A percentile compares a stretch with the other conserved stretches of the same genome.
Conservation (phyloP, 2,888 invertebrate genomes). For the Cantharis lateralis region DNA sequence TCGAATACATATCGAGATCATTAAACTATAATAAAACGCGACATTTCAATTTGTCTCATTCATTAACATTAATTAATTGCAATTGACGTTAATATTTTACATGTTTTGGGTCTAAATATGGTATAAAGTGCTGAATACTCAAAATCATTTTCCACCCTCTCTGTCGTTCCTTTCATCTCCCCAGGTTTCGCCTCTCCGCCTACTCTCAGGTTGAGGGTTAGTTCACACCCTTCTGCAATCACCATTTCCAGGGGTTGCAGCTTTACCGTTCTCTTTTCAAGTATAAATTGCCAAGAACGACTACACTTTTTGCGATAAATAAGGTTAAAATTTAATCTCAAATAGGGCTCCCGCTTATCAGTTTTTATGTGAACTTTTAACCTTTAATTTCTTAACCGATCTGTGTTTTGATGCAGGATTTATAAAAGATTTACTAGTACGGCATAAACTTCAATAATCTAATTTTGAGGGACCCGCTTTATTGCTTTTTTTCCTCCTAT, state of each 20-base stretch:
- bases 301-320: background rate
- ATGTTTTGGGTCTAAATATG: background rate
- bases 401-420: background rate
- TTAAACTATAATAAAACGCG: background rate
- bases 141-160: constrained; percentile 33
- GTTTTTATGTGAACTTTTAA: constrained; percentile 25
- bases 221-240: constrained; percentile 35
- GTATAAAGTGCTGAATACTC: constrained; percentile 15
- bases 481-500: background rate
- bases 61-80: background rate
- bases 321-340: constrained; percentile 24
- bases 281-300: constrained; percentile 9
- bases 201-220: constrained; percentile 27
- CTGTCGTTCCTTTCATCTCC: constrained; percentile 32
- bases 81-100: background rate
- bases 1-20: background rate
- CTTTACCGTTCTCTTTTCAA: constrained; percentile 8
- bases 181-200: constrained; percentile 22
- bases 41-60: background rate
- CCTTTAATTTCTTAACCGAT: constrained; percentile 8
- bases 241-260: constrained; percentile 32
- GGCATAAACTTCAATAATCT: background rate
- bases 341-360: constrained; percentile 11
- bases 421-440: background rate
- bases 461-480: background rate